phyloP scores from a whole-genome alignment of 2,113 vertebrate genomes.

The Merops nubicus region DNA sequence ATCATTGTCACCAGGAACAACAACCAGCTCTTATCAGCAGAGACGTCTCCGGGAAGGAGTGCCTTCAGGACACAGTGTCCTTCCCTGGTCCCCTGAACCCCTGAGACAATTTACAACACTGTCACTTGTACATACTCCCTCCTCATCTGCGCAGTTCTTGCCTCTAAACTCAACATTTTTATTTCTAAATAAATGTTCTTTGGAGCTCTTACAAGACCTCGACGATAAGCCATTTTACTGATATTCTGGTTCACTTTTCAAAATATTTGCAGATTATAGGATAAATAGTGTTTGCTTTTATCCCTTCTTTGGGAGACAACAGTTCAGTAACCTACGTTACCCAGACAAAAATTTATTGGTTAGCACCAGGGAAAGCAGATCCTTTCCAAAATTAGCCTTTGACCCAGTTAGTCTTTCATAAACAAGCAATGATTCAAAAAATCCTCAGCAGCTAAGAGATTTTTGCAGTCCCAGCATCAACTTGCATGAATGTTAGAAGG shows the following conservation, averaged over 20 bases:
- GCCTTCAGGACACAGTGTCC: slow-evolving; percentile 54
- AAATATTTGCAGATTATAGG: slow-evolving; percentile 41
- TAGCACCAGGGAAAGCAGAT: neutral
- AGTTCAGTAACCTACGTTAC: neutral
- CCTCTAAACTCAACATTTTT: neutral
- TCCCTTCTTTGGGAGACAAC: neutral
- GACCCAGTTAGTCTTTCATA: slow-evolving; percentile 26
- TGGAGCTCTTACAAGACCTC: neutral
- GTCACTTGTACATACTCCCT: neutral
- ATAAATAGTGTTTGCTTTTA: slow-evolving; percentile 42
- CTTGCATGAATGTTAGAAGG: neutral
- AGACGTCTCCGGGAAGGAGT: slow-evolving; percentile 33
- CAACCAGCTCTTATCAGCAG: slow-evolving; percentile 33
- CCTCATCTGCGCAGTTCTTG: neutral
- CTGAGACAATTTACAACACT: slow-evolving; percentile 10
- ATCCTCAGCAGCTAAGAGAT: neutral
- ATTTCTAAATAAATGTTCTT: slow-evolving; percentile 36
- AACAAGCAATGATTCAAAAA: slow-evolving; percentile 32
- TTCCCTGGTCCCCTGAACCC: slow-evolving; percentile 53
- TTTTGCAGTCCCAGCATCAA: neutral
- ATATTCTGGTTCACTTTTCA: neutral
- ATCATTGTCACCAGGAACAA: slow-evolving; percentile 53
- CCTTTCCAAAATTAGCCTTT: slow-evolving; percentile 37
- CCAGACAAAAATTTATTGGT: slow-evolving; percentile 3
- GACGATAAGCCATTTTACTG: slow-evolving; percentile 14